These are phyloP conservation scores for Clistopyga incitator DNA, from an alignment of 2,888 invertebrate species.

Conservation along the genomic window DNA sequence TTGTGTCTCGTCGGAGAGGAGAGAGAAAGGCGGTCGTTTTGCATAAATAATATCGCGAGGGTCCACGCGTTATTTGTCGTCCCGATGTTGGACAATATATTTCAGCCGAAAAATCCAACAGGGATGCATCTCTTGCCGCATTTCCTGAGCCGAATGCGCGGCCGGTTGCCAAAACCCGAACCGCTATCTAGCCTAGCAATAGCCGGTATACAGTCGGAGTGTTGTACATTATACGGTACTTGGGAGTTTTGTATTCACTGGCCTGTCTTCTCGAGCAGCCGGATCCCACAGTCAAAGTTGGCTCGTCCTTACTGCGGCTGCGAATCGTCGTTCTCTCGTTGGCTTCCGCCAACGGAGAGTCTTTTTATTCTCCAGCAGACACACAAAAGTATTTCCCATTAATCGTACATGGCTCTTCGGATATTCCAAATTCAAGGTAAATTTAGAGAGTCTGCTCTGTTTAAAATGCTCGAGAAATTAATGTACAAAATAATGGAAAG, in stretches of 20 bases:
- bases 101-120: background rate
- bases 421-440: constrained; percentile 77
- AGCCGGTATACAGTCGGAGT: constrained; percentile 22
- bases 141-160: constrained; percentile 72
- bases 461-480: too few species aligned
- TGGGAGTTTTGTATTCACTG: constrained; percentile 40
- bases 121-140: constrained; percentile 58
- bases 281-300: constrained; percentile 50
- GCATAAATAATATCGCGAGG: constrained; percentile 1
- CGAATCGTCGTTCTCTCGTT: constrained; percentile 29
- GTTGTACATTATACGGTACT: constrained; percentile 38
- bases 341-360: background rate
- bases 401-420: constrained; percentile 72
- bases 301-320: constrained; percentile 38
- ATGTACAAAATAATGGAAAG: too few species aligned
- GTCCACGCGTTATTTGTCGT: background rate
- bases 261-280: constrained; percentile 25
- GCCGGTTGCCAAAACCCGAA: constrained; percentile 72
- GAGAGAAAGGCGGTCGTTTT: background rate
- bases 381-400: constrained; percentile 22
- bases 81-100: background rate
- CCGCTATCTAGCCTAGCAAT: constrained; percentile 18
- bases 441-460: constrained; percentile 12
- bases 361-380: background rate
- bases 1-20: background rate